A percentile compares a stretch with the other conserved stretches of the same genome.
phyloP scores from a whole-genome alignment of 2,113 vertebrate genomes.

The Rhinichthys klamathensis region DNA sequence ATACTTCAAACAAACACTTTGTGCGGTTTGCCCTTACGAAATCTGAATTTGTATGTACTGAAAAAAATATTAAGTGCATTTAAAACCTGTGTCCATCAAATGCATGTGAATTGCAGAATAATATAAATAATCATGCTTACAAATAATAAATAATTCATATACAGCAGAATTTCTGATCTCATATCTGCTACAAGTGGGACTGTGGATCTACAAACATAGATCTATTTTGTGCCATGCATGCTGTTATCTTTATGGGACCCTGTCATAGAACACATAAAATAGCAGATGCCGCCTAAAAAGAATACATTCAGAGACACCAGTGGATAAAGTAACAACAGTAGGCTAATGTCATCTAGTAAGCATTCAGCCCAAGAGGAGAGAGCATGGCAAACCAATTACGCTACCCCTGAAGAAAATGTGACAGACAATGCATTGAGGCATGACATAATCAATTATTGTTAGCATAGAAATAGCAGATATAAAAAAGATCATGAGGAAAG shows the following conservation, averaged over 20 bases:
- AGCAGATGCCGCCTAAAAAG: not conserved
- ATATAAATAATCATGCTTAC: not conserved
- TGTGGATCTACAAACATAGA: not conserved
- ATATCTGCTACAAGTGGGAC: not conserved
- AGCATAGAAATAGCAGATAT: slow-evolving; percentile 75
- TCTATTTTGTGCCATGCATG: not conserved
- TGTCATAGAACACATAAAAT: not conserved
- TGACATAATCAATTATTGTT: slow-evolving; percentile 77
- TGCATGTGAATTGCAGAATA: not conserved
- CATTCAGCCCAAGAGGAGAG: slow-evolving; percentile 43
- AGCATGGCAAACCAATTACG: slow-evolving; percentile 75
- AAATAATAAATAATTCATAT: not conserved
- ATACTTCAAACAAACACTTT: not conserved
- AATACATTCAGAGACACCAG: slow-evolving; percentile 16
- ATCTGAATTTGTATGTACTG: not conserved
- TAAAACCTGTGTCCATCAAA: not conserved
- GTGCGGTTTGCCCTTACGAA: not conserved
- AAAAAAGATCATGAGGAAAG: slow-evolving; percentile 66
- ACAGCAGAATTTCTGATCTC: not conserved
- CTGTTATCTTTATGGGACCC: not conserved
- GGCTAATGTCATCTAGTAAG: slow-evolving; percentile 44
- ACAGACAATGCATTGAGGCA: slow-evolving; percentile 69
- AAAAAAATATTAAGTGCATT: not conserved
- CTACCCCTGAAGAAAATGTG: slow-evolving; percentile 65
- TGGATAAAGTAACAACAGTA: slow-evolving; percentile 20